Evolutionary conservation across 2,888 invertebrate species (phyloP).

Genomic region (Diarsia dahlii): DNA sequence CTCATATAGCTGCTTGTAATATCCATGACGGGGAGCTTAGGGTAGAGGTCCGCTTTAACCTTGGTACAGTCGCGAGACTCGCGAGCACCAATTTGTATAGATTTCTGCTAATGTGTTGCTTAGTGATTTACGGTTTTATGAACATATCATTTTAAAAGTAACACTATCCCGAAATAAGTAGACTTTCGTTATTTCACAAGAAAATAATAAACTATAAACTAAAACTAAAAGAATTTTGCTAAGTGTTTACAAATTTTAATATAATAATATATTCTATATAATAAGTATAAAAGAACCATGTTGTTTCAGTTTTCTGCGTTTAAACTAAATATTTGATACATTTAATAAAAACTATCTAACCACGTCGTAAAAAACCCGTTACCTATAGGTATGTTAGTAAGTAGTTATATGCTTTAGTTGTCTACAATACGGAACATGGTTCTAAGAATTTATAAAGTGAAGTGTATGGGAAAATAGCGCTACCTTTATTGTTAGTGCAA

Average conservation of each 20-base stretch:
- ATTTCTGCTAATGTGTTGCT: no score
- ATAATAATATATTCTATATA: no score
- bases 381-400: constrained; percentile 38
- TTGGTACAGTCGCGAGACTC: no score
- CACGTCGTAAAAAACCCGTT: constrained; percentile 38
- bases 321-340: neutral
- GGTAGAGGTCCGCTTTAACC: neutral
- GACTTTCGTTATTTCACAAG: no score
- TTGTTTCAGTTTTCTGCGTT: constrained; percentile 1
- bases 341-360: constrained; percentile 6
- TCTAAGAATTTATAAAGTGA: constrained; percentile 56
- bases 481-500: constrained; percentile 49
- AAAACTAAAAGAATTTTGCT: no score
- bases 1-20: neutral
- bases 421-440: constrained; percentile 48
- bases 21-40: neutral
- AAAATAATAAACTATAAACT: no score
- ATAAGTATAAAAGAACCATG: no score
- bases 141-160: no score
- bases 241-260: no score
- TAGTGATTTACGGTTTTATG: no score
- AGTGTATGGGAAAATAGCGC: constrained; percentile 58
- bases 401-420: constrained; percentile 41
- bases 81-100: no score
- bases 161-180: no score